A percentile compares a stretch with the other conserved stretches of the same genome.
Evolutionary conservation across 2,113 vertebrate genomes (phyloP).

Genomic region (Atrichornis clamosus): DNA sequence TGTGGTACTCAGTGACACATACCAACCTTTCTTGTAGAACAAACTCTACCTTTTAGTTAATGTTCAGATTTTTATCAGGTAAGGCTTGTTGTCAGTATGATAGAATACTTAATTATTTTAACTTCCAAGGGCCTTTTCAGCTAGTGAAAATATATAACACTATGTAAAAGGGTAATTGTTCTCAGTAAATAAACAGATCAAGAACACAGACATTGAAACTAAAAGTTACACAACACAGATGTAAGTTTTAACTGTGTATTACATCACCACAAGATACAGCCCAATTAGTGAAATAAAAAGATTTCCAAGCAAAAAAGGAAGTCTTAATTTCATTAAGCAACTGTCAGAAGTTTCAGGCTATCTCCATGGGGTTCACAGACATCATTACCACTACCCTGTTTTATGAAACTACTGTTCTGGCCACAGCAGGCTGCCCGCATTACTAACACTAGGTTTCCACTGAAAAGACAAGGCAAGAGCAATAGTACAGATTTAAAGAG

Average conservation of each 20-base stretch:
- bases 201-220: not conserved
- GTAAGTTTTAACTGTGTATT: not conserved
- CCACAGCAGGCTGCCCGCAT: not conserved
- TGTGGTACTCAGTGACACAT: not conserved
- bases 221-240: not conserved
- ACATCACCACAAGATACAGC: not conserved
- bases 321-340: conserved; percentile 6
- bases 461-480: not conserved
- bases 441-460: not conserved
- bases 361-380: not conserved
- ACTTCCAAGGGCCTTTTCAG: not conserved
- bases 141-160: conserved; percentile 3
- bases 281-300: conserved; percentile 32
- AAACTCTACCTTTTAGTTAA: conserved; percentile 10
- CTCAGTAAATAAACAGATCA: conserved; percentile 26
- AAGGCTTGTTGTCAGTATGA: conserved; percentile 8
- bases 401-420: conserved; percentile 20
- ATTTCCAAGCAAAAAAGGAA: not conserved
- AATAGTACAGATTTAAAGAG: not conserved
- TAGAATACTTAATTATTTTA: conserved; percentile 32
- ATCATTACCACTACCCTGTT: conserved; percentile 20
- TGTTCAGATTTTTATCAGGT: not conserved
- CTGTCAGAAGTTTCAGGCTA: not conserved
- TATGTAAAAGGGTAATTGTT: not conserved
- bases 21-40: conserved; percentile 24